Base-by-base conservation (phyloP, 1,140 invertebrate genomes). In the Bombyx mori region DNA sequence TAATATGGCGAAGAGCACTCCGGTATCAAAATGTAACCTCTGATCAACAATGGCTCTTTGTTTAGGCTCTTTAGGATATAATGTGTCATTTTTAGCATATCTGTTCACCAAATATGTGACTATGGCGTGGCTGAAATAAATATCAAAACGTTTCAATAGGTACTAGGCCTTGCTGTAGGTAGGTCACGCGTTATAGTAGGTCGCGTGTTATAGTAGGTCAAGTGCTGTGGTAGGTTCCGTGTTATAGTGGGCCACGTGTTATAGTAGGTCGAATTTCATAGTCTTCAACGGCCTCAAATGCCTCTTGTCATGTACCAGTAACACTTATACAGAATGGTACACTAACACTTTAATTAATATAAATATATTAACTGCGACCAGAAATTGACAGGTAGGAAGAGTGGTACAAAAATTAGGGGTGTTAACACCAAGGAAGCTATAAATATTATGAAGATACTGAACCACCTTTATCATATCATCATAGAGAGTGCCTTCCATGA, bases 31-130 rank as follows among this genome's bases (percentile, higher is more conserved):
- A 69, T 89, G 84, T 7, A 92, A 71, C 57, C 85, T 75, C 60
- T 88, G 81, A 62, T 92, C 90, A 5, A 92, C 84, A 0, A 89
- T n/a, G 0, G 89, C 90, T 60, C 90, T 65, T 54, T 75, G 75
- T 59, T 86, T 77, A 0, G 83, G 74, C 43, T 91, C 89, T 50
- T 82, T 84, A 2, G 91, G 91, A 64, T 91, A 92, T 9, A 91
- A 71, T 12, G 72, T 68, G 52, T 89, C 88, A 50, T 89, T 80
- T 56, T 86, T 79, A 18, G 75, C 89, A 61, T 91, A 91, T 62
- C 86, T 82, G 50, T 77, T 82, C 0, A 86, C 89, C 64, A 92
- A 68, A 71, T 92, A 92, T 2, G 78, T 71, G 8, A 82, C 68
- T 18, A 92, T 91, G 1, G 91, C 90, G 56, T 91, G 90, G 62